Percentiles rank a stretch among this genome's conserved stretches.
Conservation (phyloP, 2,888 invertebrate genomes). For the Ornithoptera alexandrae region DNA sequence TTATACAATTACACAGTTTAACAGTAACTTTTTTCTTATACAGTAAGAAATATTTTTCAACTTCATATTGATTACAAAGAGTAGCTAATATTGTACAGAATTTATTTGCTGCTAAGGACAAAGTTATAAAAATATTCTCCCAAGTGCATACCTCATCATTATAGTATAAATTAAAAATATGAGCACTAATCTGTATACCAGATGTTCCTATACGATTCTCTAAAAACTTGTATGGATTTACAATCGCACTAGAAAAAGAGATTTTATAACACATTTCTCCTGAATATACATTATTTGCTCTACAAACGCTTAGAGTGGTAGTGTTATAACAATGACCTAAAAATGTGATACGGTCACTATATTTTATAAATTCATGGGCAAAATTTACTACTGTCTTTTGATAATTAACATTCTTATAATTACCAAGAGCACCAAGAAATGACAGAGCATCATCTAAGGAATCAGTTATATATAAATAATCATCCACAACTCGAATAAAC, state of each 20-base stretch:
- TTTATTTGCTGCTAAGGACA: slow-evolving; percentile 72
- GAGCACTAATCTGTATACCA: slow-evolving; percentile 66
- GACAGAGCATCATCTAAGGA: slow-evolving; percentile 56
- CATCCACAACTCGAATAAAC: slow-evolving; percentile 71
- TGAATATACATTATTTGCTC: slow-evolving; percentile 60
- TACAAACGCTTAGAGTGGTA: slow-evolving; percentile 56
- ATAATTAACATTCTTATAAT: slow-evolving; percentile 68
- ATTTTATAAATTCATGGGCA: slow-evolving; percentile 48
- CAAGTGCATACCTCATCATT: slow-evolving; percentile 63
- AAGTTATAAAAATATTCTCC: slow-evolving; percentile 67
- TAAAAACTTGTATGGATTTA: slow-evolving; percentile 58
- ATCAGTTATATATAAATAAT: slow-evolving; percentile 71
- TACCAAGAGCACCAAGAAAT: slow-evolving; percentile 60
- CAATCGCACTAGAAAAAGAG: slow-evolving; percentile 56
- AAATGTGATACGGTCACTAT: slow-evolving; percentile 58
- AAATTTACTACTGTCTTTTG: slow-evolving; percentile 70
- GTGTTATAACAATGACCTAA: slow-evolving; percentile 68
- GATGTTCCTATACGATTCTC: slow-evolving; percentile 69
- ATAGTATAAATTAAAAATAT: slow-evolving; percentile 63
- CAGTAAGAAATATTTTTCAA: slow-evolving; percentile 50
- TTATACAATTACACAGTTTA: slow-evolving; percentile 61
- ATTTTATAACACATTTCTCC: slow-evolving; percentile 76
- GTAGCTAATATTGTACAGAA: slow-evolving; percentile 69
- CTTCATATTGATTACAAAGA: slow-evolving; percentile 54
- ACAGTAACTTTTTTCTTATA: slow-evolving; percentile 70